Conservation (phyloP, 2,113 vertebrate genomes). For the Lamprotornis superbus region DNA sequence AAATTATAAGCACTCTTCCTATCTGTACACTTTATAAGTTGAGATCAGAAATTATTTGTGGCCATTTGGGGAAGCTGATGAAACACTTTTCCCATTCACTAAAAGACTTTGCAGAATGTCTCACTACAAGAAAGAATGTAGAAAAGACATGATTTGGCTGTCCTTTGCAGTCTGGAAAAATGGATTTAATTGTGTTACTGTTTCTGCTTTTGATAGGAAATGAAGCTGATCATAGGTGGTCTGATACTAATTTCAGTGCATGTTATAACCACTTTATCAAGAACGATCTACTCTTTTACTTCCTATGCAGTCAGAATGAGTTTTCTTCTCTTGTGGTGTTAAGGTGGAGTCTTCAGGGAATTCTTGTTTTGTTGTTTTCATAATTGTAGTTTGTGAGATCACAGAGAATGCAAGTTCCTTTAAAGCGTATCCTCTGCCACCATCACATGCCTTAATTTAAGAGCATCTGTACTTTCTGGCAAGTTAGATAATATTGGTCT, state of each 20-base stretch:
- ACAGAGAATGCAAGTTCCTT: not conserved
- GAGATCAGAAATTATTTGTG: not conserved
- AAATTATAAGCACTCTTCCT: not conserved
- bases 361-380: not conserved
- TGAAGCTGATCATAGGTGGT: not conserved
- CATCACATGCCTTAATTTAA: not conserved
- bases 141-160: not conserved
- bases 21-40: not conserved
- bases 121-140: not conserved
- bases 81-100: not conserved
- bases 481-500: not conserved
- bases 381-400: not conserved
- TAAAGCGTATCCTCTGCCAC: not conserved
- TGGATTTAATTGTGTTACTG: not conserved
- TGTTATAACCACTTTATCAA: not conserved
- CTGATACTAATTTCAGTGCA: not conserved
- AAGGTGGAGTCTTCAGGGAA: not conserved
- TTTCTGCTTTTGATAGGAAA: not conserved
- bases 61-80: not conserved
- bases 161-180: not conserved
- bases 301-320: not conserved
- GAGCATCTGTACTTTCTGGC: not conserved
- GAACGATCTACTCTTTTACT: not conserved
- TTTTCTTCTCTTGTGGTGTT: not conserved
- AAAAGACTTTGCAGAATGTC: not conserved